phyloP scores from a whole-genome alignment of 2,797 vertebrate genomes.

The Poecilia wingei region DNA sequence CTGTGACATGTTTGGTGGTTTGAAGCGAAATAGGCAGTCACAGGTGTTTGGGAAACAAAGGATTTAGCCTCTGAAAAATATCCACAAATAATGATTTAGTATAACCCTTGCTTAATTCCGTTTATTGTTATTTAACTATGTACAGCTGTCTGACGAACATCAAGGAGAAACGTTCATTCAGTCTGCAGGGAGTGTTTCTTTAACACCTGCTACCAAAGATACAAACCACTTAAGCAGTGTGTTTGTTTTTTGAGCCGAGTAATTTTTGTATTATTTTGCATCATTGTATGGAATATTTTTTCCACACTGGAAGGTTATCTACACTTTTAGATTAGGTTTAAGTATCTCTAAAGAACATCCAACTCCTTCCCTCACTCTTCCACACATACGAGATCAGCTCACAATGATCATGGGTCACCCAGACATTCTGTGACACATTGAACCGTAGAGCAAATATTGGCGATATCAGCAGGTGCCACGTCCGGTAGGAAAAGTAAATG shows the following conservation, averaged over 20 bases:
- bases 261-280: neutral
- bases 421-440: neutral
- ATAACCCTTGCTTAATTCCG: neutral
- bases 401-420: neutral
- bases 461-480: neutral
- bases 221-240: neutral
- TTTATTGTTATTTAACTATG: neutral
- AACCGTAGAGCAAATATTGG: neutral
- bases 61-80: slow-evolving; percentile 7
- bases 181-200: neutral
- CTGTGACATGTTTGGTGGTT: slow-evolving; percentile 47
- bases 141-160: neutral
- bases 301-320: neutral
- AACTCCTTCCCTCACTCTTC: neutral
- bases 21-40: slow-evolving; percentile 35
- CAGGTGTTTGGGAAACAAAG: slow-evolving; percentile 11
- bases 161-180: neutral
- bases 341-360: neutral
- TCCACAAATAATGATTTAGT: slow-evolving; percentile 10
- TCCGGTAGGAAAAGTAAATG: neutral
- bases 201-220: too few species aligned
- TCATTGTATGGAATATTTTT: neutral
- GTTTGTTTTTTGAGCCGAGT: neutral
- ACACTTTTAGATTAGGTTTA: neutral
- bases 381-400: neutral